A percentile compares a stretch with the other conserved stretches of the same genome.
Conservation (phyloP, 2,113 vertebrate species). For the Crypturellus undulatus region DNA sequence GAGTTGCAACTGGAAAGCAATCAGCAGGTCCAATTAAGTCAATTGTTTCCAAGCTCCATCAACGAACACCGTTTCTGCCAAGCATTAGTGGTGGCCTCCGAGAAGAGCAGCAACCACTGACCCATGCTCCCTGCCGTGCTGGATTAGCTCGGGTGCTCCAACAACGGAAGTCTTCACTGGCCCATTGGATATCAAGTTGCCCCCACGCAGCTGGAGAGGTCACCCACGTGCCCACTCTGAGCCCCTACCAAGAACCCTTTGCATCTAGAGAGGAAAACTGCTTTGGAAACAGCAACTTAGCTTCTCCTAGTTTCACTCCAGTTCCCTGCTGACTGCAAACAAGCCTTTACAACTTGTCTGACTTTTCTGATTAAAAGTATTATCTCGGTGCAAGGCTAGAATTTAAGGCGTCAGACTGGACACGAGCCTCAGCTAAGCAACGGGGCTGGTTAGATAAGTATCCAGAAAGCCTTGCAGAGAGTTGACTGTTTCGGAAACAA, state of each 20-base stretch:
- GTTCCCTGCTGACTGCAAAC: constrained; percentile 28
- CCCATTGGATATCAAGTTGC: not conserved
- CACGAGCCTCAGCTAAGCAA: constrained; percentile 14
- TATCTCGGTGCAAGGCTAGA: constrained; percentile 39
- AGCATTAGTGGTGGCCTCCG: not conserved
- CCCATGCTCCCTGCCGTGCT: not conserved
- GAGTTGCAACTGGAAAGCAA: not conserved
- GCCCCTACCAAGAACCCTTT: not conserved
- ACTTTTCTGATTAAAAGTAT: constrained; percentile 56
- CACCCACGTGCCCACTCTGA: too few species aligned
- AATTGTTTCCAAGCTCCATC: not conserved
- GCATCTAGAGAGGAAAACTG: not conserved
- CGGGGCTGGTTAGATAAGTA: constrained; percentile 8
- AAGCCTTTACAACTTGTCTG: constrained; percentile 25
- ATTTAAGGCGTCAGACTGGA: constrained; percentile 55
- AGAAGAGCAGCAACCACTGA: not conserved
- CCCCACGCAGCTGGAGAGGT: not conserved
- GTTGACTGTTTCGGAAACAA: constrained; percentile 30
- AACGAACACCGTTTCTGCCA: not conserved
- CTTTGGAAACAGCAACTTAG: not conserved
- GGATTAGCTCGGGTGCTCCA: not conserved
- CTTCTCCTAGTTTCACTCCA: constrained; percentile 13
- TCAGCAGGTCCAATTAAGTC: not conserved
- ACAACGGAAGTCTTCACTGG: not conserved
- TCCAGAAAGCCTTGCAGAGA: constrained; percentile 19